These are phyloP conservation scores for Fragum whitleyi DNA, from an alignment of 2,888 invertebrate species.

Conservation along the genomic window DNA sequence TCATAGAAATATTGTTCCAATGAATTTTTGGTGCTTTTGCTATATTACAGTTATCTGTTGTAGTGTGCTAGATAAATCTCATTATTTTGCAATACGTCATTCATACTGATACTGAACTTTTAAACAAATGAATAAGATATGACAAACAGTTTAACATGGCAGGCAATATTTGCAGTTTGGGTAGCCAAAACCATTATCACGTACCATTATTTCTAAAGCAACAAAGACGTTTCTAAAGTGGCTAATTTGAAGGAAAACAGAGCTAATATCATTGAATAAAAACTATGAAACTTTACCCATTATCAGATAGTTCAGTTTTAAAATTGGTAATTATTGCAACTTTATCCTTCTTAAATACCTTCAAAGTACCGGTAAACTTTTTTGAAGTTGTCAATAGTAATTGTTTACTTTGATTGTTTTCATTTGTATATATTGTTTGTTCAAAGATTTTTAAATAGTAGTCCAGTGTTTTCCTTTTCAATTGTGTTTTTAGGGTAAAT, in stretches of 20 bases:
- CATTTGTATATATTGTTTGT: conserved; percentile 6
- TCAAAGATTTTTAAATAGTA: conserved; percentile 18
- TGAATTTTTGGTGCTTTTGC: too few species aligned
- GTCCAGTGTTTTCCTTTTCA: conserved; percentile 16
- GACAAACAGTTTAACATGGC: too few species aligned
- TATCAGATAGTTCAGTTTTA: background rate
- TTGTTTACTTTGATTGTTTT: conserved; percentile 17
- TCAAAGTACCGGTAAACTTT: background rate
- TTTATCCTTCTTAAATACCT: background rate
- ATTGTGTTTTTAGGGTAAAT: background rate
- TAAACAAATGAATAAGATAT: too few species aligned
- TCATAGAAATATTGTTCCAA: too few species aligned
- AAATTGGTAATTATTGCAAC: background rate
- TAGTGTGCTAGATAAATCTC: too few species aligned
- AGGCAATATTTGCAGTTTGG: too few species aligned
- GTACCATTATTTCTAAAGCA: too few species aligned
- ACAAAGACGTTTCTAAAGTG: too few species aligned
- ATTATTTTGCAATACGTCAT: too few species aligned
- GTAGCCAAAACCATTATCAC: too few species aligned
- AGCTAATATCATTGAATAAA: background rate
- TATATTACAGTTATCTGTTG: too few species aligned
- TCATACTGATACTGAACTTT: too few species aligned
- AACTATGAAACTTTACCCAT: background rate
- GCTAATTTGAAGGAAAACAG: background rate
- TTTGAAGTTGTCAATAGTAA: background rate